Conservation (phyloP, 2,113 vertebrate species). For the Enhydra lutris region DNA sequence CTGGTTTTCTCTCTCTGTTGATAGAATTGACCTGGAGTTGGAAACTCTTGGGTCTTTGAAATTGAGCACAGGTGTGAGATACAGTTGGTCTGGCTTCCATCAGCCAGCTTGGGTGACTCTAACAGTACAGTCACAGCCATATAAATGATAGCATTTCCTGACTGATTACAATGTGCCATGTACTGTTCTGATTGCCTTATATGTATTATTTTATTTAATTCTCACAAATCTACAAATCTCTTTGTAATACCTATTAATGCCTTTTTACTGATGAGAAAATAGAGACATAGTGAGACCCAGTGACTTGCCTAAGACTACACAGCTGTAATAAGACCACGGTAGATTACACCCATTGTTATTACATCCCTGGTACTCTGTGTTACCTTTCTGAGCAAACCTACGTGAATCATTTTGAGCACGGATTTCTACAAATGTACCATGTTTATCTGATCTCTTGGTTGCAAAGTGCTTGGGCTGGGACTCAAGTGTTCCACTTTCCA, state of each 20-base stretch:
- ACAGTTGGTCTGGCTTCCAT: background rate
- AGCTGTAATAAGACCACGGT: background rate
- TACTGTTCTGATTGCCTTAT: background rate
- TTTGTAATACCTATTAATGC: background rate
- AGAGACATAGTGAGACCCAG: background rate
- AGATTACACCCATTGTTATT: background rate
- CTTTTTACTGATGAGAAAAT: background rate
- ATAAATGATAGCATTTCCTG: background rate
- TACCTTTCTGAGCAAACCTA: background rate
- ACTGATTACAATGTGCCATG: background rate
- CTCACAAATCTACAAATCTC: background rate
- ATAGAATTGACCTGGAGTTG: background rate
- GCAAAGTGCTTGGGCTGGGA: background rate
- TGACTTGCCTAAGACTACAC: background rate
- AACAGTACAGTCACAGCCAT: background rate
- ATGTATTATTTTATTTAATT: background rate
- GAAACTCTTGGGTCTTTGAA: background rate
- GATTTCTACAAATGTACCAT: background rate
- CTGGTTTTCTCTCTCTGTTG: background rate
- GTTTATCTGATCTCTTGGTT: background rate
- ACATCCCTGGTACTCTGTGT: background rate
- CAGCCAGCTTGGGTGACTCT: background rate
- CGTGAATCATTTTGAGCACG: background rate
- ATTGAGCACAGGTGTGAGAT: background rate
- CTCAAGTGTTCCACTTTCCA: background rate